Conservation (phyloP, 2,888 invertebrate genomes). For the Leucozona laternaria region DNA sequence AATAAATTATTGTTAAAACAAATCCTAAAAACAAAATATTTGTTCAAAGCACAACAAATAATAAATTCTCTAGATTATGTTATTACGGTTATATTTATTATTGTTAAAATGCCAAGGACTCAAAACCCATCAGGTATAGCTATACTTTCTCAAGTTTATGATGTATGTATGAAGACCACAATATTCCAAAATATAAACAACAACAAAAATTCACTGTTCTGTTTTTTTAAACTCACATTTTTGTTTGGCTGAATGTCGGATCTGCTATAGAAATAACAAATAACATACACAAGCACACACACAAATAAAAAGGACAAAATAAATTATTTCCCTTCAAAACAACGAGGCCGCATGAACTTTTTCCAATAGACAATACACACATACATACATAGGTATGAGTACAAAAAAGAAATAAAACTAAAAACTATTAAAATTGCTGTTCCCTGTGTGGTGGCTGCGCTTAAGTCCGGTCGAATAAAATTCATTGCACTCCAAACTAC, state of each 20-base stretch:
- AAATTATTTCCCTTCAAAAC: constrained; percentile 35
- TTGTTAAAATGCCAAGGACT: neutral
- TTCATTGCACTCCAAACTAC: constrained; percentile 59
- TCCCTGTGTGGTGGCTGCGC: constrained; percentile 14
- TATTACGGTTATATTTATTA: neutral
- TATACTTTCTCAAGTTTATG: neutral
- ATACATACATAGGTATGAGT: neutral
- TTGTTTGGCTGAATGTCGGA: constrained; percentile 30
- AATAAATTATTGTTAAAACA: constrained; percentile 7
- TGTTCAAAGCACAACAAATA: neutral
- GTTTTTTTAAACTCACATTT: constrained; percentile 37
- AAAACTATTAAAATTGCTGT: constrained; percentile 48
- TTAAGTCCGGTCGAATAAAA: constrained; percentile 60
- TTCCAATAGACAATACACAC: neutral
- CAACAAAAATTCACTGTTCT: neutral
- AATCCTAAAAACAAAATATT: neutral
- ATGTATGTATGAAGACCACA: neutral
- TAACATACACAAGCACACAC: constrained; percentile 5
- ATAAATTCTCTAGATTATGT: too few species aligned
- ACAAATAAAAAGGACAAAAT: constrained; percentile 25
- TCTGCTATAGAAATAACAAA: neutral
- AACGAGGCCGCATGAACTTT: neutral
- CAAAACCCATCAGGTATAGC: constrained; percentile 7
- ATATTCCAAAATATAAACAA: too few species aligned
- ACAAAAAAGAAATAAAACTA: neutral